phyloP scores from a whole-genome alignment of 1,140 invertebrate species.

The Bombyx mori region DNA sequence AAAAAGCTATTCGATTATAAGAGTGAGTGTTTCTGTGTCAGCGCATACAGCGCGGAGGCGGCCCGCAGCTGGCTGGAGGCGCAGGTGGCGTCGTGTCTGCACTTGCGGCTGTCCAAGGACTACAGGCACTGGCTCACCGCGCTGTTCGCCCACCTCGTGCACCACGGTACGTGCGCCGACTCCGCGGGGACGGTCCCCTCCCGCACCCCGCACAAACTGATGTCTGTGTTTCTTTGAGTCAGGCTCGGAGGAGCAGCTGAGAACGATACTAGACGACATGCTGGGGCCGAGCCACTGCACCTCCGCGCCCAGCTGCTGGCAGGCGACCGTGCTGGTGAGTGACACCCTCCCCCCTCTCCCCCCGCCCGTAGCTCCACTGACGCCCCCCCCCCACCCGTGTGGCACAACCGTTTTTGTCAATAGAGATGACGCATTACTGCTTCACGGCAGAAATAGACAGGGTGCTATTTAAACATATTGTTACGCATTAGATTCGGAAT shows the following conservation, averaged over 20 bases:
- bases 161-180: slow-evolving; percentile 75
- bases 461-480: no score
- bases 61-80: slow-evolving; percentile 83
- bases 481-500: no score
- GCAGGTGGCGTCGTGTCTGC: slow-evolving; percentile 79
- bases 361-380: no score
- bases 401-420: not conserved
- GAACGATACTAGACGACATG: slow-evolving; percentile 81
- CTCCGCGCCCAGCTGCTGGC: slow-evolving; percentile 73
- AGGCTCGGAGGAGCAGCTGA: slow-evolving; percentile 78
- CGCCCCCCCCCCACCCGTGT: no score
- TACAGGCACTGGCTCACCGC: slow-evolving; percentile 85
- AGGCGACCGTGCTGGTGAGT: slow-evolving; percentile 71
- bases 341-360: no score
- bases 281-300: slow-evolving; percentile 79
- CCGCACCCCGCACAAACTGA: no score
- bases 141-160: slow-evolving; percentile 80
- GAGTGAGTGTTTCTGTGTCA: not conserved
- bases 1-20: not conserved
- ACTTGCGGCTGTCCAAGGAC: slow-evolving; percentile 79
- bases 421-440: not conserved
- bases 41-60: slow-evolving; percentile 53
- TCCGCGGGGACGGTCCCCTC: no score
- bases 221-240: not conserved
- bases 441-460: no score